Percentiles rank a stretch among this genome's conserved stretches.
phyloP scores from a whole-genome alignment of 2,797 vertebrate genomes.

The Lagorchestes hirsutus region DNA sequence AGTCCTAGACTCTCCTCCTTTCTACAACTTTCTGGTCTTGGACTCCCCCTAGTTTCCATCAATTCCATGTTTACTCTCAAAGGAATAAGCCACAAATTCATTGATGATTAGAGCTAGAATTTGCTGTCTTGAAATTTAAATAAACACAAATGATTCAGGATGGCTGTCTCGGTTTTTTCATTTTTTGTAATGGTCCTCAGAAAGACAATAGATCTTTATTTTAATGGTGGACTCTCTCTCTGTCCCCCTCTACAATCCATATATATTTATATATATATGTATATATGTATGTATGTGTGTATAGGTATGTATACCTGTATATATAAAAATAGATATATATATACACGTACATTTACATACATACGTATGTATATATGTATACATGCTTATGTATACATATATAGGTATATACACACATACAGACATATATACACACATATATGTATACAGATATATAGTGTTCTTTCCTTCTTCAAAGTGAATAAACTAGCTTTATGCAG shows the following conservation, averaged over 20 bases:
- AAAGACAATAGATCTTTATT: slow-evolving; percentile 4
- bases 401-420: no score
- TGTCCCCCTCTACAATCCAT: no score
- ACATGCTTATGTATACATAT: no score
- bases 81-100: background rate
- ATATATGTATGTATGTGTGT: no score
- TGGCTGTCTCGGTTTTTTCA: slow-evolving; percentile 8
- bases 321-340: no score
- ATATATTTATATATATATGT: no score
- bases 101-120: background rate
- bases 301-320: no score
- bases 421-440: no score
- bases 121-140: background rate
- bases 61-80: background rate
- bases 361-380: no score
- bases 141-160: background rate
- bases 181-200: background rate
- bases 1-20: background rate
- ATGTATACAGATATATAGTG: background rate
- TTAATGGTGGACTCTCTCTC: background rate
- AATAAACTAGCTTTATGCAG: background rate
- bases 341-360: no score
- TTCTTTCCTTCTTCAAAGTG: background rate
- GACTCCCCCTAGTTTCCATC: background rate
- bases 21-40: background rate